Base-by-base conservation (phyloP, 2,113 vertebrate genomes). In the Sapayoa aenigma region DNA sequence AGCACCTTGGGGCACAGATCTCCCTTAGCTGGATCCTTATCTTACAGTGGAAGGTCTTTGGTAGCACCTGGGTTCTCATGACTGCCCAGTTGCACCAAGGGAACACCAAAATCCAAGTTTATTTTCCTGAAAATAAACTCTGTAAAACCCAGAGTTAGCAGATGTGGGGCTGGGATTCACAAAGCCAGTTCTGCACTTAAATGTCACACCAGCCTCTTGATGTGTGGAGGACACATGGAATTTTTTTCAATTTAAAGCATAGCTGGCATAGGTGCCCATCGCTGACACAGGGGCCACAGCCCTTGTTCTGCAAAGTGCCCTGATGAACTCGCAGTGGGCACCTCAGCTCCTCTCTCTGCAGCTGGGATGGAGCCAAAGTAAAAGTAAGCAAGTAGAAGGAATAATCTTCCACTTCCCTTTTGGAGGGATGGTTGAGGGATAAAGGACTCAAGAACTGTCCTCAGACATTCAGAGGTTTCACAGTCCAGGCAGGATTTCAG, bases 171-270 rank as follows among this genome's bases (percentile, higher is more conserved):
- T 63, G 68, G 44, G 28, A 47, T 58, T 76, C 47, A 41, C 33
- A 84, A 63, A 73, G 12, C 24, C 1, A 2, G 15, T 65, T 81
- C 39, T 87, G 21, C 67, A 17, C 5, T 55, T 22, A 11, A 12
- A 28, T 39, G 14, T 67, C 23, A 41, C 58, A 79, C 59, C 27
- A 56, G 11, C 8, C 27, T 53, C 22, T 91, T 71, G 9, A 6
- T 7, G 1, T 49, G 52, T 1, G 0, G 7, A 31, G 33, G 6
- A 23, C 9, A 6, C 8, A 7, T 28, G 31, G 2, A 5, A 0
- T 12, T 46, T 23, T 46, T 58, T 31, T 24, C 11, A 62, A 62
- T 63, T 82, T 62, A 55, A 85, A 46, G 18, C 2, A 0, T 6
- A 33, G 18, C 50, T 93, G 30, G 8, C 10, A n/a, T 13, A 39